Percentiles rank a stretch among this genome's conserved stretches.
phyloP scores from a whole-genome alignment of 1,140 invertebrate genomes.

The Thaumatotibia leucotreta region DNA sequence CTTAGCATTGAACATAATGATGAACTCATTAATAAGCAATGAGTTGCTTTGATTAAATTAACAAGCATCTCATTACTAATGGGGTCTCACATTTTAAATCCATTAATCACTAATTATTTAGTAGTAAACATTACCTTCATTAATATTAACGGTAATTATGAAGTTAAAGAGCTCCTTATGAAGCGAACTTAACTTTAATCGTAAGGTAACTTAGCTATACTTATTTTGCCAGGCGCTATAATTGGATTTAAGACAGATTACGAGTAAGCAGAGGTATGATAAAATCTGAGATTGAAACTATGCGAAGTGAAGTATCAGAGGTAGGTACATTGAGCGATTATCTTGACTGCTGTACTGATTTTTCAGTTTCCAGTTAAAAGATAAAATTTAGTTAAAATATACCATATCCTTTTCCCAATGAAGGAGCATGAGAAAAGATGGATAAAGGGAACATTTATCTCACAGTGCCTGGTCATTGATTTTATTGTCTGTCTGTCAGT shows the following conservation, averaged over 20 bases:
- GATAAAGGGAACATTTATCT: no score
- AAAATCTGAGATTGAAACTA: no score
- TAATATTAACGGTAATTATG: background rate
- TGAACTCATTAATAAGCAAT: background rate
- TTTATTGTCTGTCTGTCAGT: no score
- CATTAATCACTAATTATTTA: background rate
- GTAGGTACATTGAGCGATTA: no score
- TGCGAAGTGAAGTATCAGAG: no score
- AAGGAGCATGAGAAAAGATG: no score
- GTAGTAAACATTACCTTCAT: background rate
- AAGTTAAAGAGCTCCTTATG: background rate
- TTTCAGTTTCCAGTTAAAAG: no score
- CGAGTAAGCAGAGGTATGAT: no score
- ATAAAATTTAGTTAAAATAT: no score
- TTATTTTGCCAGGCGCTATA: background rate
- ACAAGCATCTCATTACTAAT: background rate
- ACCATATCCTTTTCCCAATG: no score
- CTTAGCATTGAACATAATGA: background rate
- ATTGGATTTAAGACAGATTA: background rate
- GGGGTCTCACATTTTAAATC: background rate
- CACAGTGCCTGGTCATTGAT: no score
- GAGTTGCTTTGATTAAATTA: background rate
- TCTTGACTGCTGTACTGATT: no score
- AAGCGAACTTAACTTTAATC: background rate
- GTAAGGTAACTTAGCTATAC: slow-evolving; percentile 4